Conservation (phyloP, 2,888 invertebrate genomes). For the Drosophila putrida region DNA sequence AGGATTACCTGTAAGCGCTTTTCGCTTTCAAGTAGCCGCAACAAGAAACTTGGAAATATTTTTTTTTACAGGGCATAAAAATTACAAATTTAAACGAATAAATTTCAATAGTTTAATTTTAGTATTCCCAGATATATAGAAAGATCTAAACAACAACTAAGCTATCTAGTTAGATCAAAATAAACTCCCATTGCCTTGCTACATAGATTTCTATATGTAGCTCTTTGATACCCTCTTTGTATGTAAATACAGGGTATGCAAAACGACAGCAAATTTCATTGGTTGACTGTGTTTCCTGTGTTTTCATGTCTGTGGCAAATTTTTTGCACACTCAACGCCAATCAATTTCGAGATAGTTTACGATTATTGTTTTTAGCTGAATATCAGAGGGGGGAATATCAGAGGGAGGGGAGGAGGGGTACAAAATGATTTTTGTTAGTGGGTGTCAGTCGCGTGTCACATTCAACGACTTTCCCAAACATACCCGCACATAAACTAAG, state of each 20-base stretch:
- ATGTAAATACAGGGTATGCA: slow-evolving; percentile 7
- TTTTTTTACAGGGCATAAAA: no score
- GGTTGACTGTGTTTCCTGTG: slow-evolving; percentile 43
- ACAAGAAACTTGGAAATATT: no score
- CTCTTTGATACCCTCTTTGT: background rate
- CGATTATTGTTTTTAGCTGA: slow-evolving; percentile 69
- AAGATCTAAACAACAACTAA: no score
- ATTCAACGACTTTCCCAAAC: slow-evolving; percentile 38
- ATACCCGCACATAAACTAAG: slow-evolving; percentile 11
- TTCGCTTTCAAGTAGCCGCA: no score
- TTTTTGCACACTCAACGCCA: slow-evolving; percentile 73
- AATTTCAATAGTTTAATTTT: no score
- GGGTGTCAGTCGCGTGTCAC: slow-evolving; percentile 65
- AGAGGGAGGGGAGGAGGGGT: no score
- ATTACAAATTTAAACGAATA: no score
- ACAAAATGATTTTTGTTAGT: slow-evolving; percentile 27
- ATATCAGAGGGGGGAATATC: background rate
- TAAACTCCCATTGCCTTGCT: no score
- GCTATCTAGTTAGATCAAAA: no score
- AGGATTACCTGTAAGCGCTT: background rate
- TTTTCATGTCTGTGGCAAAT: slow-evolving; percentile 66
- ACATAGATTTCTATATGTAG: no score
- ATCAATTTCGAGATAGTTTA: slow-evolving; percentile 73
- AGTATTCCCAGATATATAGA: no score
- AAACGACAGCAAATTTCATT: slow-evolving; percentile 31